These are phyloP conservation scores for Tiaroga cobitis DNA, from an alignment of 2,797 vertebrate genomes.

Conservation along the genomic window DNA sequence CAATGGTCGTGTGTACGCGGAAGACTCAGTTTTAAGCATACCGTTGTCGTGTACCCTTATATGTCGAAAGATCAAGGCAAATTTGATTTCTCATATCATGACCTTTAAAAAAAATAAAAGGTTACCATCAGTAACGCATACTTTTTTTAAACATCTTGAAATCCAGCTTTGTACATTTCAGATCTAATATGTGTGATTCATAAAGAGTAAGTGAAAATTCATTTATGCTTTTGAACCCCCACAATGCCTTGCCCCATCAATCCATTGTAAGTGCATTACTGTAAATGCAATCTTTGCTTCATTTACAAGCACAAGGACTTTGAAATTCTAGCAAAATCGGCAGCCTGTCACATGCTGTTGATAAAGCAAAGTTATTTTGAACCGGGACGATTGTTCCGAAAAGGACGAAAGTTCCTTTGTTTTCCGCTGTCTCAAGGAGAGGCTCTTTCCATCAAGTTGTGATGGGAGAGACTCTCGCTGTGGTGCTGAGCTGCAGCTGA, in stretches of 20 bases:
- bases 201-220: not conserved
- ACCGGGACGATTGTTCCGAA: not conserved
- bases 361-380: not conserved
- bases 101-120: not conserved
- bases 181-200: not conserved
- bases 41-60: not conserved
- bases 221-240: not conserved
- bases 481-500: conserved; percentile 37
- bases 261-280: not conserved
- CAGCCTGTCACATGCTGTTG: not conserved
- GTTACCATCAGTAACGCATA: not conserved
- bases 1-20: too few relatives aligned
- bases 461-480: conserved; percentile 10
- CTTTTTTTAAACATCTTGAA: not conserved
- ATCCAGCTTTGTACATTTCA: not conserved
- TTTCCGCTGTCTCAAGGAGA: conserved; percentile 10
- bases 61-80: not conserved
- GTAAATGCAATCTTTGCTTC: not conserved
- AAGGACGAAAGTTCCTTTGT: not conserved
- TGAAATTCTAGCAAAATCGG: not conserved
- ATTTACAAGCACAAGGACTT: not conserved
- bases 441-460: not conserved
- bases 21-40: not conserved
- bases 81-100: not conserved
- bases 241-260: not conserved